Conservation (phyloP, 1,140 invertebrate genomes). For the Heliconius hermathena region DNA sequence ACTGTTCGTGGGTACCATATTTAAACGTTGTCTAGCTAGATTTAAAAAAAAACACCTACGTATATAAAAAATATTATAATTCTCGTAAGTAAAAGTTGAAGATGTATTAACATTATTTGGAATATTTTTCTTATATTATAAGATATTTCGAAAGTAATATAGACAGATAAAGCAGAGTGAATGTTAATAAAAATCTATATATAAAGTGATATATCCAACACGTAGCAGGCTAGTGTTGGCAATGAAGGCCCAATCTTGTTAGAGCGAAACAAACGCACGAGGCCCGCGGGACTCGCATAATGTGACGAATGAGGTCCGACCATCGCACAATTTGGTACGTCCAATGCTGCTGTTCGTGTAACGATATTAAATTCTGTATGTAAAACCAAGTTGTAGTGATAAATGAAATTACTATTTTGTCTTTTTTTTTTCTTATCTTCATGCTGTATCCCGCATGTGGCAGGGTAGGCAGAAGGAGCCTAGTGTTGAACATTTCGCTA, state of each 20-base stretch:
- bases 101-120: not conserved
- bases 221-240: conserved; percentile 32
- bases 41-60: too few species aligned
- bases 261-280: conserved; percentile 47
- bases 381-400: not conserved
- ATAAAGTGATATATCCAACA: conserved; percentile 33
- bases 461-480: too few species aligned
- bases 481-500: too few species aligned
- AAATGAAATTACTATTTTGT: not conserved
- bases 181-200: conserved; percentile 8
- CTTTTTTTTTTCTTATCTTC: too few species aligned
- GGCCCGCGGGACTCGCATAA: conserved; percentile 46
- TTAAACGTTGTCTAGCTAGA: too few species aligned
- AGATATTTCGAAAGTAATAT: not conserved
- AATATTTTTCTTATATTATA: not conserved
- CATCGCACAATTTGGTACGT: conserved; percentile 35
- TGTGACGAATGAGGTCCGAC: conserved; percentile 48
- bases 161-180: not conserved
- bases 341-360: conserved; percentile 15
- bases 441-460: too few species aligned
- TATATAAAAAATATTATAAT: too few species aligned
- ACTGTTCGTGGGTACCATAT: too few species aligned
- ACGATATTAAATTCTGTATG: conserved; percentile 4
- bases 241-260: conserved; percentile 52
- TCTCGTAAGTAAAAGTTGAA: not conserved